Evolutionary conservation across 2,113 vertebrate genomes (phyloP), one percentile per base, ranked within the genome.

Genomic region (Salvelinus fontinalis): DNA sequence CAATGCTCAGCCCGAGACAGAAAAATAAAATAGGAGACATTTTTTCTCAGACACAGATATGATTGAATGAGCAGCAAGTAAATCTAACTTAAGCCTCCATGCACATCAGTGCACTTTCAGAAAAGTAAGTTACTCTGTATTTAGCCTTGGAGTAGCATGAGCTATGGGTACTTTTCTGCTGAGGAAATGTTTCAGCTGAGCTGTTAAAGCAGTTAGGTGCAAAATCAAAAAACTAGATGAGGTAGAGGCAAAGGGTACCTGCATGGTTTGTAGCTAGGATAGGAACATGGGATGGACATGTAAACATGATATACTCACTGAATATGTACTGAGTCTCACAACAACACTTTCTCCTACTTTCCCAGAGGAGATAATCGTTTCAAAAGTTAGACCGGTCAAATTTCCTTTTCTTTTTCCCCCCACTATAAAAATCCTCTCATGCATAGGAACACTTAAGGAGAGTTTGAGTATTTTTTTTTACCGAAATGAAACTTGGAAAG

Each of bases 231-330:
- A 34, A 71, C 76, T 85, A 70, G 73, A 95, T 95, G 95, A 95
- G 87, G 89, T 89, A 79, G 75, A 92, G 34, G 64, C 24, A 48
- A n/a, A 7, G 67, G n/a, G 22, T 86, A 87, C 87, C 91, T 92
- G 87, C 87, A 89, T 93, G 95, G 90, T 88, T 89, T 93, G 91
- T 86, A 86, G 71, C n/a, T 87, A 85, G 89, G 90, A 89, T 89
- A 90, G 87, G 92, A 87, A 90, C 85, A 93, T 94, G 95, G 91
- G 88, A 96, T 97, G 98, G 92, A 96, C 94, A 93, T 92, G 94
- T 93, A 95, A 94, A 95, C 87, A 91, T 84, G 94, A 93, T 91
- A 96, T 98, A 99, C 97, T 99, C 97, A 98, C 98, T 97, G 95
- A 90, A 16, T 62, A 62, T 62, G 59, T 91, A 91, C 92, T 95